These are phyloP conservation scores for Epinotia ramella DNA, from an alignment of 2,888 invertebrate species.

Conservation along the genomic window DNA sequence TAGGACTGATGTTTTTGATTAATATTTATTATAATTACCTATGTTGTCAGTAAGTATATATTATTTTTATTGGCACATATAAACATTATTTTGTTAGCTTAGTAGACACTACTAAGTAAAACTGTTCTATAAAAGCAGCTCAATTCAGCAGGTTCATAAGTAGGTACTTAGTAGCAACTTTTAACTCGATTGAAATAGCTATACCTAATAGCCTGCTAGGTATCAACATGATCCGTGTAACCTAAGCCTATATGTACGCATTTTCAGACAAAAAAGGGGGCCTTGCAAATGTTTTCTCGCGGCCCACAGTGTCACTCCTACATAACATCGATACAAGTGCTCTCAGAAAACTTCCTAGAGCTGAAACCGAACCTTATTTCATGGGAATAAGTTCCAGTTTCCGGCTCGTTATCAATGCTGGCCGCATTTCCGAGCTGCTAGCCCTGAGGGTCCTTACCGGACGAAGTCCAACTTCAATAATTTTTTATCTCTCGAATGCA, in stretches of 20 bases:
- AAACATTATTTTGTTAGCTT: too few species aligned
- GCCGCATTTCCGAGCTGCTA: slow-evolving; percentile 8
- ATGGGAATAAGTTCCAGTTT: slow-evolving; percentile 8
- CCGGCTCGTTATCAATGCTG: neutral
- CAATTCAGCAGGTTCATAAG: neutral
- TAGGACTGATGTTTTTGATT: too few species aligned
- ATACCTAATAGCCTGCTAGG: neutral
- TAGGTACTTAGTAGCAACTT: neutral
- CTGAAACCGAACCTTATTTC: slow-evolving; percentile 3
- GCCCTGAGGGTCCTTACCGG: slow-evolving; percentile 51
- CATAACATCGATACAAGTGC: neutral
- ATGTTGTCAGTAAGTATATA: too few species aligned
- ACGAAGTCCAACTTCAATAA: slow-evolving; percentile 71
- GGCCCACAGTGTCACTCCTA: slow-evolving; percentile 37
- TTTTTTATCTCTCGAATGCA: slow-evolving; percentile 74
- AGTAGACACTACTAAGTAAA: too few species aligned
- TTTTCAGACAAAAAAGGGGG: slow-evolving; percentile 33
- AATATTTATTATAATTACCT: too few species aligned
- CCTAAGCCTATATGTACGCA: slow-evolving; percentile 24
- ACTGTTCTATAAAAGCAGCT: too few species aligned
- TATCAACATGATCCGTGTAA: slow-evolving; percentile 4
- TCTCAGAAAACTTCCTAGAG: neutral
- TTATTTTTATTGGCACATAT: too few species aligned
- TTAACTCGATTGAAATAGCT: neutral
- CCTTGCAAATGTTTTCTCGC: slow-evolving; percentile 42